Evolutionary conservation across 2,113 vertebrate genomes (phyloP), one percentile per base, ranked within the genome.

Genomic region (Pseudorasbora parva): DNA sequence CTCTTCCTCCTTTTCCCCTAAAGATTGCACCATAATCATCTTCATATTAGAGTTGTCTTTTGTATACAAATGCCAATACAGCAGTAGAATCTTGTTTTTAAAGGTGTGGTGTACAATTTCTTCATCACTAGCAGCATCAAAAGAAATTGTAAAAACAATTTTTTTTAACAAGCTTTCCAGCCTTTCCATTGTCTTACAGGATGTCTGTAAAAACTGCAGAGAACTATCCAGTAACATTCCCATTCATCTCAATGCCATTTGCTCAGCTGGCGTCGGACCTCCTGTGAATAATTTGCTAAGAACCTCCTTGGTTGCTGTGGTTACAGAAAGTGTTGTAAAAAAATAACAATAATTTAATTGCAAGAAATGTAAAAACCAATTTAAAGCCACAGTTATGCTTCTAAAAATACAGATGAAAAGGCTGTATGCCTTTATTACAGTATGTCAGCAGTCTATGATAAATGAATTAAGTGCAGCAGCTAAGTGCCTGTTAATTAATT

Each of bases 381-480:
- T 77, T 41, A 43, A 54, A 54, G 19, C 17, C 1, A 47, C 11
- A 14, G 37, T n/a, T n/a, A 2, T 71, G 66, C 3, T 30, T 73
- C 19, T 83, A 14, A 41, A 15, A 74, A 30, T 33, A 43, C 17
- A 62, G 66, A 51, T 43, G 25, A 25, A 33, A 74, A 30, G 37
- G 72, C 8, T 82, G 73, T 30, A 23, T 66, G 4, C 7, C 45
- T 27, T 23, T 68, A 51, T 56, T 15, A 37, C 37, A 7, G 37
- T 37, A 19, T 77, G 47, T 37, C 43, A 75, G 47, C 57, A 59
- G 54, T 75, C 71, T 54, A 33, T 75, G 71, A 59, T 72, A 45
- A 82, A 49, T 82, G 4, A 47, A 60, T 82, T 82, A 82, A 60
- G 30, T 30, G 72, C 19, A 37, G 37, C 15, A 47, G 56, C 56